phyloP scores from a whole-genome alignment of 2,888 invertebrate species.

The Eutolmus rufibarbis region DNA sequence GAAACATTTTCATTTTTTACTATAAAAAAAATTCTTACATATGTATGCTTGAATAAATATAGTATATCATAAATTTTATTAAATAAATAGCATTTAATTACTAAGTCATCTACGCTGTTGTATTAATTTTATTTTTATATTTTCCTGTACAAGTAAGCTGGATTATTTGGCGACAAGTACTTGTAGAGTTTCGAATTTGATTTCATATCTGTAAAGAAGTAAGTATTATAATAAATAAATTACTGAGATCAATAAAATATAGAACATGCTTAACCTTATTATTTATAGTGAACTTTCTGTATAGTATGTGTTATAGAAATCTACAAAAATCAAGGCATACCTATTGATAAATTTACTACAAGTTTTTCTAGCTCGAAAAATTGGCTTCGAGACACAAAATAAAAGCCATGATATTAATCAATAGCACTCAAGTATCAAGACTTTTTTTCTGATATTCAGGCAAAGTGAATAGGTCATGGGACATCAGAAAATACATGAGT shows the following conservation, averaged over 20 bases:
- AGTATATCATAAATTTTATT: neutral
- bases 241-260: neutral
- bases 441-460: neutral
- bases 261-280: neutral
- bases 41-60: neutral
- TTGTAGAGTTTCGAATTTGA: conserved; percentile 40
- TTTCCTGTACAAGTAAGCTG: conserved; percentile 43
- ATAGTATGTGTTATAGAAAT: too few species aligned
- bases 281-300: too few species aligned
- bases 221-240: neutral
- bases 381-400: neutral
- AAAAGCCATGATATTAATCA: neutral
- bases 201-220: conserved; percentile 40
- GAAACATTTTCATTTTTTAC: neutral
- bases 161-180: conserved; percentile 42
- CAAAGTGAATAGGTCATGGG: neutral
- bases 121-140: neutral
- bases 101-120: neutral
- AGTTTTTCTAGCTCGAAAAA: neutral
- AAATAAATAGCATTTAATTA: neutral
- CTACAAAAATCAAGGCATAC: neutral
- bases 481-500: neutral
- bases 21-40: neutral
- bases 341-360: neutral
- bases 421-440: neutral